Conservation (phyloP, 2,797 vertebrate species). For the Crenichthys baileyi region DNA sequence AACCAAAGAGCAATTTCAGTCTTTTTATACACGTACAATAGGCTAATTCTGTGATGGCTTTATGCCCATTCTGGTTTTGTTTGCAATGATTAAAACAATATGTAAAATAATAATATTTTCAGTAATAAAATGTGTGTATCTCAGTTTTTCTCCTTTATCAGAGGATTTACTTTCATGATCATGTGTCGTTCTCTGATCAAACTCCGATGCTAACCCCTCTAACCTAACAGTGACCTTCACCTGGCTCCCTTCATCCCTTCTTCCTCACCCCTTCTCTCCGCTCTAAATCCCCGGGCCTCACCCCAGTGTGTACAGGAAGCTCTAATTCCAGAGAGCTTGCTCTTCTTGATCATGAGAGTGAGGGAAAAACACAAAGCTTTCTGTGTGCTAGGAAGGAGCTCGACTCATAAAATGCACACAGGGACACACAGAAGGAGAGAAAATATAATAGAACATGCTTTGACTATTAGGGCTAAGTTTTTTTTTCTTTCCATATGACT, state of each 20-base stretch:
- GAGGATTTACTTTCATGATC: not conserved
- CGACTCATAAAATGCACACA: constrained; percentile 68
- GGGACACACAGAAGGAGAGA: constrained; percentile 43
- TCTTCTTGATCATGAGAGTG: constrained; percentile 73
- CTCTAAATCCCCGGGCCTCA: constrained; percentile 58
- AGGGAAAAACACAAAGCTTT: constrained; percentile 75
- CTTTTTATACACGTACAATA: constrained; percentile 1
- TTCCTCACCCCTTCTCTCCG: constrained; percentile 11
- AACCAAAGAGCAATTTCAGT: not conserved
- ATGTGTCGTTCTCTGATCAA: not conserved
- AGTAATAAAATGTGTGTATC: not conserved
- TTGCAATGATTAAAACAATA: not conserved
- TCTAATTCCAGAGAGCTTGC: constrained; percentile 61
- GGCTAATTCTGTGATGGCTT: not conserved
- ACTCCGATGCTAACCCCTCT: not conserved
- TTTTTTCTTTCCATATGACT: constrained; percentile 78
- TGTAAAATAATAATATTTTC: not conserved
- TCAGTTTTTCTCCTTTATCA: not conserved
- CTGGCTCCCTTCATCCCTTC: constrained; percentile 17
- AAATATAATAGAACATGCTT: constrained; percentile 78
- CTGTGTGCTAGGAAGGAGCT: constrained; percentile 74
- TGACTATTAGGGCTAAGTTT: constrained; percentile 73
- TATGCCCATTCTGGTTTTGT: not conserved
- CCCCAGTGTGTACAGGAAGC: constrained; percentile 74
- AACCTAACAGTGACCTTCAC: constrained; percentile 44